Evolutionary conservation across 1,140 invertebrate genomes (phyloP).

Genomic region (Eupristina koningsbergeri): DNA sequence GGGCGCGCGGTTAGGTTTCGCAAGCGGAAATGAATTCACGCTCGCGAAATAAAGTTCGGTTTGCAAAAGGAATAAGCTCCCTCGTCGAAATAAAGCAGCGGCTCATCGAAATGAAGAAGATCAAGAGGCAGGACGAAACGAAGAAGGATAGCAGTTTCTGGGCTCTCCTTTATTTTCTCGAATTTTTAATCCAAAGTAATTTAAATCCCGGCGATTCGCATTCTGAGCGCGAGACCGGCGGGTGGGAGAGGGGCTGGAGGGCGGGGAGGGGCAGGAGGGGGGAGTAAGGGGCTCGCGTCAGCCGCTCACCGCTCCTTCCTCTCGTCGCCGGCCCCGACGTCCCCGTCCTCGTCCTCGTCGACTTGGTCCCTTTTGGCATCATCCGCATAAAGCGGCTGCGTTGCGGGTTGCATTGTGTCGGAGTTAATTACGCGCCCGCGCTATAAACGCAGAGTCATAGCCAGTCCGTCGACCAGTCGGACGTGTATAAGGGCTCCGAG

Average conservation of each 20-base stretch:
- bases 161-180: constrained; percentile 49
- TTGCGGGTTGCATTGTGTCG: constrained; percentile 67
- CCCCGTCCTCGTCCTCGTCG: neutral
- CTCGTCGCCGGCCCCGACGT: neutral
- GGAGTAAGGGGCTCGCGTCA: constrained; percentile 8
- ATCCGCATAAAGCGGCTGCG: constrained; percentile 53
- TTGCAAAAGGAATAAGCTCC: constrained; percentile 1
- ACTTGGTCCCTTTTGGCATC: neutral
- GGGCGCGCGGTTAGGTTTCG: neutral
- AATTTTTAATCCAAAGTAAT: constrained; percentile 52
- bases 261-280: neutral
- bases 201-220: constrained; percentile 46
- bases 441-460: constrained; percentile 71
- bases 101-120: constrained; percentile 18
- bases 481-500: constrained; percentile 40
- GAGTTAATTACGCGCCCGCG: constrained; percentile 69
- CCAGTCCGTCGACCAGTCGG: constrained; percentile 39
- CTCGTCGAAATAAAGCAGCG: neutral
- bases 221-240: constrained; percentile 19
- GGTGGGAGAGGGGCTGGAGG: neutral
- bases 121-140: neutral
- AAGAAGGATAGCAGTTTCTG: constrained; percentile 14
- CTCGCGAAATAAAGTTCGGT: constrained; percentile 22
- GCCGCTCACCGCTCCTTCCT: neutral
- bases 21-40: constrained; percentile 45